Evolutionary conservation across 1,140 invertebrate species (phyloP), one percentile per base, ranked within the genome.

Genomic region (Bombyx mori): DNA sequence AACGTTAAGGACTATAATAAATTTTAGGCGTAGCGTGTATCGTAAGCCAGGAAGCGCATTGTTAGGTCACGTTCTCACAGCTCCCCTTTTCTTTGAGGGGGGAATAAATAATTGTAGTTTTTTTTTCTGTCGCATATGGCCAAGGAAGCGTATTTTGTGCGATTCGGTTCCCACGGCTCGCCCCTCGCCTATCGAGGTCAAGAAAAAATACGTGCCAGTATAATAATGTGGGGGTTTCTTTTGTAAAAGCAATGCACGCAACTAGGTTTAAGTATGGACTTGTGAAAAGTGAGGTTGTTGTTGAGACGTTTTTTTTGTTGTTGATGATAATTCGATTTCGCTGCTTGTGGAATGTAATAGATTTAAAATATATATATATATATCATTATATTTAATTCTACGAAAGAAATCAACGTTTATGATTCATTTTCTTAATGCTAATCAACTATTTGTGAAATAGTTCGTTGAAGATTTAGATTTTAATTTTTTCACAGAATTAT

Each of bases 41-140:
- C 80, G 79, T 79, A 82, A 86, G 80, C 78, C 77, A 82, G 83
- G 83, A 86, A 86, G 81, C 81, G 73, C 74, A 83, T 86, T 86
- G 83, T 86, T 82, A 79, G 83, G 83, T 86, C 83, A 86, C 83
- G 83, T 86, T 85, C 83, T 77, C 83, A 85, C 83, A 82, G 77
- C 79, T 84, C 82, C 81, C 81, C 81, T 81, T 82, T 86, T 85
- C 79, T 84, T 82, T 70, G 75, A 79, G 78, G 79, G 82, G 50
- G 80, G 80, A 82, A 86, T 83, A 86, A 85, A 85, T 84, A 84
- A 86, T 86, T 86, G 83, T 79, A 85, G 79, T 86, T 86, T 18
- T 18, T 18, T 86, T 86, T 86, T 86, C 82, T 83, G 80, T 82
- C 82, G 76, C 83, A 86, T 83, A 85, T 86, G 82, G 81, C 83